These are phyloP conservation scores for Chaenodraco wilsoni DNA, from an alignment of 2,797 vertebrate species.

Conservation along the genomic window DNA sequence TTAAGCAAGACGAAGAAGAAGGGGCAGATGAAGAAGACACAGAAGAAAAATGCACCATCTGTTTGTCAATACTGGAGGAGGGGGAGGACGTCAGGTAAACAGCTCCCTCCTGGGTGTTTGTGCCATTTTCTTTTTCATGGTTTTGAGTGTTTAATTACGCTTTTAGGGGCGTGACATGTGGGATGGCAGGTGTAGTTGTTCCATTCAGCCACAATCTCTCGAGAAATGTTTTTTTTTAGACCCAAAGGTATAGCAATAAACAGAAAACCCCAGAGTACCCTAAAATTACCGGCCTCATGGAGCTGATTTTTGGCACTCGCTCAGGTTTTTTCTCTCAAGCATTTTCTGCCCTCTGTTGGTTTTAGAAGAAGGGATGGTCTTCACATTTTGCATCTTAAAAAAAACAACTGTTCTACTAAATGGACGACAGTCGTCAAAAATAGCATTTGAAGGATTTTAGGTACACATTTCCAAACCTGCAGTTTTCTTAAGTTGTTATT, in stretches of 20 bases:
- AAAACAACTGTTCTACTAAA: background rate
- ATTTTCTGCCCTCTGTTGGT: constrained; percentile 77
- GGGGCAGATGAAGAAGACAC: constrained; percentile 98
- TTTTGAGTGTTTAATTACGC: constrained; percentile 44
- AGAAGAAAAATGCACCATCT: constrained; percentile 99
- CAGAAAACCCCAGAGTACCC: constrained; percentile 69
- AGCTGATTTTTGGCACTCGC: constrained; percentile 53
- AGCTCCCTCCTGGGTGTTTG: constrained; percentile 44
- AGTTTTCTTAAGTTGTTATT: background rate
- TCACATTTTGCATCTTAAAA: background rate
- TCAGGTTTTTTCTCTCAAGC: constrained; percentile 30
- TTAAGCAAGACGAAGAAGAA: constrained; percentile 96
- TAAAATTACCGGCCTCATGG: constrained; percentile 65
- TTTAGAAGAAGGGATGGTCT: background rate
- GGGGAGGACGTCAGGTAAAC: constrained; percentile 88
- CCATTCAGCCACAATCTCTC: constrained; percentile 36
- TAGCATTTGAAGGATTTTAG: background rate
- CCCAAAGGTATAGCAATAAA: constrained; percentile 68
- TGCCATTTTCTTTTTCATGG: background rate
- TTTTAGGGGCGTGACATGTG: constrained; percentile 39
- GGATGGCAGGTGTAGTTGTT: constrained; percentile 43
- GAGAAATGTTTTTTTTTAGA: constrained; percentile 44
- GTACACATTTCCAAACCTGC: background rate
- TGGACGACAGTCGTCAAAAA: background rate
- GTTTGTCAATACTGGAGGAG: constrained; percentile 98